Base-by-base conservation (phyloP, 2,888 invertebrate genomes). In the Macrophya alboannulata region DNA sequence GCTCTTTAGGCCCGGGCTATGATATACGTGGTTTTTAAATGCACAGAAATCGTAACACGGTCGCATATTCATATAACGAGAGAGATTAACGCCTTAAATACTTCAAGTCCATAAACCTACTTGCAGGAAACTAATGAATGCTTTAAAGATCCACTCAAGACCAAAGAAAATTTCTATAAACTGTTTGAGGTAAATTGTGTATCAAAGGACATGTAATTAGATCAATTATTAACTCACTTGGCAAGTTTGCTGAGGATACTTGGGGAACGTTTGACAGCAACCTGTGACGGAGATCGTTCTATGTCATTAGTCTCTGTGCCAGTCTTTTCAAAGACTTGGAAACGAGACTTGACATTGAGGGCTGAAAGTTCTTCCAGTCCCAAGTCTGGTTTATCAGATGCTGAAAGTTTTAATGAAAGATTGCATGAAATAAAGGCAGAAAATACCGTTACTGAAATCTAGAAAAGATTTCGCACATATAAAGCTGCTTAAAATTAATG, bases 361-460 rank as follows among this genome's bases (percentile, higher is more conserved):
- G 96, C 95, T 48, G 97, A 96, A 83, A 98, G 94, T 92, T 98
- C 98, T 89, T 97, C 97, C 15, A 98, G 94, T 0, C 98, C 98
- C 77, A 98, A 95, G 93, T 97, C 97, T 3, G 98, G 97, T 91
- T 98, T 98, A 94, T 97, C 97, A 85, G 97, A 97, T 62, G 98
- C 98, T 98, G 94, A 5, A 89, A 90, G 86, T 84, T 31, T 55
- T 2, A 55, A 31, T 82, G 84, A 83, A 86, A 86, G 3, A 2
- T 74, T 81, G 48, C 88, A 89, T 79, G 72, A 43, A 86, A 65
- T 21, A 9, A 62, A 21, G 48, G 0, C 0, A 43, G 4, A 59
- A 4, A 12, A 43, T 40, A 51, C 6, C 6, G 9, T 81, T 5
- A 6, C 40, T 40, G 48, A 12, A 21, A 40, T 62, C 40, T 37